Evolutionary conservation across 2,888 invertebrate species (phyloP), one percentile per base, ranked within the genome.

Genomic region (Philonicus albiceps): DNA sequence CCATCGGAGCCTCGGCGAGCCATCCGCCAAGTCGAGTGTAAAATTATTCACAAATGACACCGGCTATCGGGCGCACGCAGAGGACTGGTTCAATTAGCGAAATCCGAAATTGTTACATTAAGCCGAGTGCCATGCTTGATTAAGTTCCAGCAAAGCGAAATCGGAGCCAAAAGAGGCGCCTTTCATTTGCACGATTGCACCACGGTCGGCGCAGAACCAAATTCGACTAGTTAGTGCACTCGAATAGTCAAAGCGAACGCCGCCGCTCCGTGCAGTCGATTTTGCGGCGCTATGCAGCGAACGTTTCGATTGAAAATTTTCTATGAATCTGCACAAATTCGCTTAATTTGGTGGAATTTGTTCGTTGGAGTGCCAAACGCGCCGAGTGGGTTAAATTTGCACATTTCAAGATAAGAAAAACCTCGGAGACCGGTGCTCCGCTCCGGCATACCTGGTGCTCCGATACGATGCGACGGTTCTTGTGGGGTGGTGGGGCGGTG

Each of bases 291-390:
- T 5, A 31, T 75, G 75, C 74, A 86, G 40, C 80, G 74, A 80
- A n/a, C n/a, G n/a, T n/a, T 86, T 87, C 86, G 78, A 88, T 89
- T 88, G 89, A 89, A 89, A 90, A 90, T 90, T 90, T 90, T 90
- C 90, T 90, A 90, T 90, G 90, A 90, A 90, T 90, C 90, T 90
- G 90, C 90, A 90, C 90, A 90, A 90, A 90, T 90, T 90, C 90
- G 90, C 89, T 90, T 90, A 89, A 90, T 90, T 90, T 90, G 89
- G 89, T 87, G 89, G 90, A 89, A 37, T 90, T 90, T 90, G 90
- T 89, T 90, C 90, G 90, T 89, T 89, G 87, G 84, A 86, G 85
- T 43, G 87, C 83, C 74, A 81, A 87, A 73, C 43, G 73, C 7
- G 55, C 53, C 31, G 40, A 43, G 89, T 89, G 89, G 89, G 88